phyloP scores from a whole-genome alignment of 2,113 vertebrate species.

The Pygoscelis adeliae region DNA sequence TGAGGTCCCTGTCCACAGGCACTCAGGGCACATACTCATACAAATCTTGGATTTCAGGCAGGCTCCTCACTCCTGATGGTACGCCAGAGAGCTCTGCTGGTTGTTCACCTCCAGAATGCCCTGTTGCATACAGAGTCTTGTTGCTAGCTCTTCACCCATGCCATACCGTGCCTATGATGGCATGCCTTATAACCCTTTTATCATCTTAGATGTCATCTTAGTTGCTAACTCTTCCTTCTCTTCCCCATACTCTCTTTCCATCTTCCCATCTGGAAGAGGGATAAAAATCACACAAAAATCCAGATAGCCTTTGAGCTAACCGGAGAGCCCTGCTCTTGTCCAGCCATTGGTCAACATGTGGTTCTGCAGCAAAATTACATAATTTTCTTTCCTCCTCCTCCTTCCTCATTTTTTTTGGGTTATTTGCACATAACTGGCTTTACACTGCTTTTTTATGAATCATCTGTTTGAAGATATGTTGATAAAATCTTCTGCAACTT shows the following conservation, averaged over 20 bases:
- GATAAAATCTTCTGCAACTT: not conserved
- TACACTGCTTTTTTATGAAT: fast-evolving
- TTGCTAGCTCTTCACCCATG: not conserved
- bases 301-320: not conserved
- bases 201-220: not conserved
- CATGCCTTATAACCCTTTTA: not conserved
- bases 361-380: not conserved
- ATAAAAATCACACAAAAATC: not conserved
- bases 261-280: not conserved
- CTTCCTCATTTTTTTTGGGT: fast-evolving
- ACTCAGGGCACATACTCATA: not conserved
- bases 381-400: not conserved
- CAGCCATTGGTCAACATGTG: too few species aligned
- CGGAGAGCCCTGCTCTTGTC: not conserved
- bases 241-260: not conserved
- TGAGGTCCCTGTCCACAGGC: not conserved
- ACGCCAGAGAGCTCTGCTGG: not conserved
- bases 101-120: fast-evolving
- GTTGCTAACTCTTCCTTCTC: not conserved
- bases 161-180: not conserved
- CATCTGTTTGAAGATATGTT: not conserved
- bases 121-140: not conserved
- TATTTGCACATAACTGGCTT: not conserved
- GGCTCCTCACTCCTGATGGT: not conserved
- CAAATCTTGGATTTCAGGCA: not conserved